Conservation (phyloP, 35 echinoderm and acorn worm species). For the Ptychodera flava region DNA sequence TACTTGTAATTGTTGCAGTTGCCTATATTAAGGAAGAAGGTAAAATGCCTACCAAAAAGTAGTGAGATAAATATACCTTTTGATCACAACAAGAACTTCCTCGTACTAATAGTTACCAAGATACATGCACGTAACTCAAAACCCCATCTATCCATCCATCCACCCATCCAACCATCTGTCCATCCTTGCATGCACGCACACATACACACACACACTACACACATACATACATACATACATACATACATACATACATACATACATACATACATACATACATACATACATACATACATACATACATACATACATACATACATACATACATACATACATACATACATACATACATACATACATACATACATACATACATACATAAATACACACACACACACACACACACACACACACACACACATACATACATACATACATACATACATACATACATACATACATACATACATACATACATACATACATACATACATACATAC, state of each 20-base stretch:
- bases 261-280: not conserved
- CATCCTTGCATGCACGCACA: no score
- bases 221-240: not conserved
- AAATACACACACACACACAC: not conserved
- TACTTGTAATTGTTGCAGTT: no score
- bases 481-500: not conserved
- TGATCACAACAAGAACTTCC: no score
- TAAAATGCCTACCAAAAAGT: no score
- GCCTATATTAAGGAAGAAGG: no score
- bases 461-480: conserved; percentile 2
- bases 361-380: not conserved
- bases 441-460: not conserved
- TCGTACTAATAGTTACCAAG: no score
- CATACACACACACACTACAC: no score
- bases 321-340: not conserved
- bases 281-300: not conserved
- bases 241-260: not conserved
- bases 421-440: not conserved
- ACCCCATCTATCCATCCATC: no score
- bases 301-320: not conserved
- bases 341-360: not conserved
- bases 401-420: not conserved
- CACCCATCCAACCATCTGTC: no score
- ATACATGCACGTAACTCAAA: no score
- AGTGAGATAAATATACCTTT: no score